Evolutionary conservation across 2,797 vertebrate species (phyloP), one percentile per base, ranked within the genome.

Genomic region (Euphonia xanthogaster): DNA sequence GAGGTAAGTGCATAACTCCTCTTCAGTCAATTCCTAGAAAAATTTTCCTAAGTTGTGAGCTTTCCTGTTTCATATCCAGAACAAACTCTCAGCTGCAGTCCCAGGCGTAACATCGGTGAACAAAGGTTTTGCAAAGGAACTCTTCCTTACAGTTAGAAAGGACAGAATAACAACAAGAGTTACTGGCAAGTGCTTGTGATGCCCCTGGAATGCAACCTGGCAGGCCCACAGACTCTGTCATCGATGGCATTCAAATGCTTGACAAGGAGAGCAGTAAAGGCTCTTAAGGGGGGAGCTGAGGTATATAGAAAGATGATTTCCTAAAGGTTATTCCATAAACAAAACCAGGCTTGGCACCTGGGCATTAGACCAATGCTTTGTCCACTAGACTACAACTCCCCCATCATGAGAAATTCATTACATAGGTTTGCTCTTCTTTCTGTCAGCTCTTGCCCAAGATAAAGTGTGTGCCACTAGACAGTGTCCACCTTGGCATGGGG

Each of bases 51-150:
- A 53, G 35, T 4, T 37, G 24, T 53, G 35, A 88, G 37, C 27
- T 83, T 67, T 50, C 44, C 15, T 1, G 0, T 51, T 88, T 55
- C 12, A 39, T 25, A 65, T 20, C 63, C 37, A 53, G 63, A 76
- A 73, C 17, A 57, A 51, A 27, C 22, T 3, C 6, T 6, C 18
- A 14, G 7, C 47, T 65, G 13, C 42, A n/a, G 45, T 57, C 22
- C 17, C 76, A 79, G 20, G 2, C 9, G 2, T 57, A 70, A 53
- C 50, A 51, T 6, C 0, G 0, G 30, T 55, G 40, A 75, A 30
- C 30, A 14, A 68, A 48, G 5, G 8, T 67, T 79, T 79, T 71
- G 67, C 31, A 30, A 61, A 51, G 31, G 27, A 78, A 9, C 12
- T 10, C 24, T 39, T 78, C 25, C 37, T 33, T 24, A n/a, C 1